These are phyloP conservation scores for Lagothrix lagotricha DNA, from an alignment of 2,797 vertebrate species.

Conservation along the genomic window DNA sequence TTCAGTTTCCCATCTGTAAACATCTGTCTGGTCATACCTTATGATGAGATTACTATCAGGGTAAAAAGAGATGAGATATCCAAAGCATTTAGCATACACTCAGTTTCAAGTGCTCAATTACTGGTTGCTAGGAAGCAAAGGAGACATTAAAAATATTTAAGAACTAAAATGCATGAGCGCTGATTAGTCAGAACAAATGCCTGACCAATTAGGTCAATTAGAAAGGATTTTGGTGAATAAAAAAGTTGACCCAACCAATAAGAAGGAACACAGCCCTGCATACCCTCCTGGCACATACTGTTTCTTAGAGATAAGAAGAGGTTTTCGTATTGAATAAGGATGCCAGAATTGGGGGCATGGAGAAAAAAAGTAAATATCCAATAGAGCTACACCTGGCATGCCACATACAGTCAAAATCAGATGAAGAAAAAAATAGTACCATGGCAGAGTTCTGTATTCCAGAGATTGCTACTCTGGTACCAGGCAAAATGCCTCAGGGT, in stretches of 20 bases:
- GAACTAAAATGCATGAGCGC: background rate
- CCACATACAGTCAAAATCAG: background rate
- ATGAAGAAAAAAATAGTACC: background rate
- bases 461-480: background rate
- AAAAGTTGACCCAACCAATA: background rate
- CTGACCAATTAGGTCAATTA: background rate
- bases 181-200: background rate
- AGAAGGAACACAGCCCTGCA: background rate
- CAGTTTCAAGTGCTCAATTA: background rate
- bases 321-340: background rate
- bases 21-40: background rate
- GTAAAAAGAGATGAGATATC: background rate
- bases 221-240: background rate
- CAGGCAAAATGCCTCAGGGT: background rate
- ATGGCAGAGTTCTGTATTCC: background rate
- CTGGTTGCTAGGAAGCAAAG: background rate
- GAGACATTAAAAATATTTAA: background rate
- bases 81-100: background rate
- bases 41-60: background rate
- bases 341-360: background rate
- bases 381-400: background rate
- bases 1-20: slow-evolving; percentile 2
- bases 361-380: background rate
- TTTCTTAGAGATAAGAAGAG: slow-evolving; percentile 7
- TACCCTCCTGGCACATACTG: background rate